Base-by-base conservation (phyloP, 2,797 vertebrate genomes). In the Crenichthys baileyi region DNA sequence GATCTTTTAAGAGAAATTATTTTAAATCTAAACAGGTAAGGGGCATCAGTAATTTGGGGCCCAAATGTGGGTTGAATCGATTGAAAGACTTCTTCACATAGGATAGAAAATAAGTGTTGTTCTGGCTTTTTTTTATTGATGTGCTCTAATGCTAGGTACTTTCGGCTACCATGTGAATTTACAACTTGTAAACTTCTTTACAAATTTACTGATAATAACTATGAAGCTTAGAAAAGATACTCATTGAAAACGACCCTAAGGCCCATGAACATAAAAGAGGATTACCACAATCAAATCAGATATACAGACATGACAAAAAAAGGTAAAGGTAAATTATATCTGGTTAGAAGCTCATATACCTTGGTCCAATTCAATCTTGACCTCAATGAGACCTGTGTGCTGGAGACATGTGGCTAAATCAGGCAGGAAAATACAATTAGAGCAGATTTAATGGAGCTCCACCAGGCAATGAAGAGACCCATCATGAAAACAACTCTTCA, bases 401-500 rank as follows among this genome's bases (percentile, higher is more conserved):
- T 85, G 83, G 89, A 93, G 90, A 91, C 93, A 91, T 87, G 87
- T 86, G 88, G 83, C 72, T 87, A 90, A 92, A 91, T 92, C 90
- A 87, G 84, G 77, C 44, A 80, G 85, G 85, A 82, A 94, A 95
- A 95, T 95, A 56, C 86, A 94, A 95, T 95, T 95, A 95, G 83
- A 82, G 77, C 75, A 89, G 90, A 92, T 94, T 93, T 93, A 93
- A 95, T 93, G 90, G 91, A 94, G 88, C 91, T 86, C 83, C 81
- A 89, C 88, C 76, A 79, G 91, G 91, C 89, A 88, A 90, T 92
- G 87, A 91, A 89, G 90, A 90, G 91, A 84, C 77, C 91, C 89
- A 84, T 91, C 72, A 78, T 85, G 90, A 88, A 91, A 94, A 91
- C 90, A 90, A 81, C 71, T 86, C 88, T 83, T 85, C 79, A 86